Base-by-base conservation (phyloP, 2,113 vertebrate genomes). In the Ictalurus furcatus region DNA sequence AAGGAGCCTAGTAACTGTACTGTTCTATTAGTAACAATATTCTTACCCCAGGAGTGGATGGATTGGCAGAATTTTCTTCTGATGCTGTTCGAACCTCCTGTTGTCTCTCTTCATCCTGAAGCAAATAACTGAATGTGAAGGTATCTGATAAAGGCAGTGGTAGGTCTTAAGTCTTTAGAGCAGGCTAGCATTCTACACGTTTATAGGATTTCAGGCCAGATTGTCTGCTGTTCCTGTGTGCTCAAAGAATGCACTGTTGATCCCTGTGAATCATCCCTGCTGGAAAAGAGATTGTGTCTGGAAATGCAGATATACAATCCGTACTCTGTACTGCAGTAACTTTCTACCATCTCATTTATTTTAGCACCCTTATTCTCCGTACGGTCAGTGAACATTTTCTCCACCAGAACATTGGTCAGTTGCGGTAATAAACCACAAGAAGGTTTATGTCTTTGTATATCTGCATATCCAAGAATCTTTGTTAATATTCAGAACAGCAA, bases 201-300 rank as follows among this genome's bases (percentile, higher is more conserved):
- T n/a, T 52, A 28, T 52, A 14, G 8, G 25, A 79, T 79, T n/a
- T 79, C 73, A 81, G 65, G 81, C 87, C 73, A 79, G 89, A 87
- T 89, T 90, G 85, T 74, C 71, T 87, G 16, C 54, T 85, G 87
- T 82, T 58, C 28, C 85, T 21, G 63, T 81, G 71, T 80, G 65
- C 54, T 40, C 80, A 52, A 23, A 34, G 34, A 82, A 85, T 11
- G 37, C 85, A 87, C 44, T 6, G 65, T 90, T 90, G 89, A 88
- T 92, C 87, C 82, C 14, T 9, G 56, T 19, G 58, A 87, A 56
- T 81, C 80, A 89, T 69, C 52, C 76, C 44, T n/a, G 37, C 58
- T 30, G 52, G 17, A 30, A 82, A 87, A 84, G 58, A 78, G 61
- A 65, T 88, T 88, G 63, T 88, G 84, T 87, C 65, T 89, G 69